Evolutionary conservation across 2,113 vertebrate species (phyloP), one percentile per base, ranked within the genome.

Genomic region (Alces alces): DNA sequence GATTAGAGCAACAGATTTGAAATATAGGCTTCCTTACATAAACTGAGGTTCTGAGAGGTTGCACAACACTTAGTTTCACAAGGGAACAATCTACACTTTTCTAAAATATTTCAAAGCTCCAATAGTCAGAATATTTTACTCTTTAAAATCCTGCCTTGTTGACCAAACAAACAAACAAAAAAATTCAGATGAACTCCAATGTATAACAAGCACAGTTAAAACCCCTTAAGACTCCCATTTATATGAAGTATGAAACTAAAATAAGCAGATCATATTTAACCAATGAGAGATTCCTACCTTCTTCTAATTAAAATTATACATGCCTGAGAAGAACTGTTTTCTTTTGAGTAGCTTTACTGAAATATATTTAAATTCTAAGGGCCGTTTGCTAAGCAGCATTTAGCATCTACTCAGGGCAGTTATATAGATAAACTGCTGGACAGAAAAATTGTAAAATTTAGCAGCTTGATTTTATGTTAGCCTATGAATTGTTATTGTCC

Each of bases 321-420:
- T 97, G 93, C 98, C 97, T 98, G 95, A 98, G 93, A 99, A 98
- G 95, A 98, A 96, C 98, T 97, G 83, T 96, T 97, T 98, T 98
- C 98, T 99, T 98, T 99, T 98, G 98, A 99, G 98, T 99, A 98
- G 98, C 98, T 99, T 99, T 99, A 98, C 98, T 98, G 98, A 98
- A 96, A 98, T 98, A 96, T 99, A 98, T 99, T 98, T 98, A 98
- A 99, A 98, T 94, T 98, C 98, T 97, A 98, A 98, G 98, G 98
- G 97, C 98, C 95, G 16, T 98, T 99, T 98, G 98, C 98, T 98
- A 98, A 98, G 98, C 98, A 98, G 97, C 98, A 98, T 99, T 98
- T 98, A 98, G 98, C 98, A 98, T 98, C 98, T 99, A 99, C 99
- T 99, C 99, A 99, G 99, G 99, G 99, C 99, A 99, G 99, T 99